Percentiles rank a stretch among this genome's conserved stretches.
These are phyloP conservation scores for Arizona elegans DNA, from an alignment of 2,113 vertebrate genomes.

Conservation along the genomic window DNA sequence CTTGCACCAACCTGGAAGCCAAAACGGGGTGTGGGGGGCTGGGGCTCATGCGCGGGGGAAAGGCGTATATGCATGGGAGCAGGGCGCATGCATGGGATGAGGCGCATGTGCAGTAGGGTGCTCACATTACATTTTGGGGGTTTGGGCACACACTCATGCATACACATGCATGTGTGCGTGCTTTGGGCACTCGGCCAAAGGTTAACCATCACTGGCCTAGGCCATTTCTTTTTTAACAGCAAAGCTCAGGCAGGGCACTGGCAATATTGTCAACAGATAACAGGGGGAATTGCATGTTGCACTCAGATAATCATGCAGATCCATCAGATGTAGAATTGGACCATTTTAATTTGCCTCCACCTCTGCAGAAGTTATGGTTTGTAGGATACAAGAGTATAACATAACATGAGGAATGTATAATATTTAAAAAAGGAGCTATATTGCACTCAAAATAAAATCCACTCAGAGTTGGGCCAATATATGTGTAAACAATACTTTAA, in stretches of 20 bases:
- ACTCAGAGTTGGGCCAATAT: constrained; percentile 54
- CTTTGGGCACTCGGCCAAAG: too few species aligned
- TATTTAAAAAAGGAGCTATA: constrained; percentile 51
- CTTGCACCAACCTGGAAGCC: too few species aligned
- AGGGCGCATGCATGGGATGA: too few species aligned
- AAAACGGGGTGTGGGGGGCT: too few species aligned
- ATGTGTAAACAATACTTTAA: constrained; percentile 63
- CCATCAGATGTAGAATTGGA: neutral
- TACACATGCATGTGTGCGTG: too few species aligned
- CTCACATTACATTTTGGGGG: too few species aligned
- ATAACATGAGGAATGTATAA: constrained; percentile 14
- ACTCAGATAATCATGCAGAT: neutral
- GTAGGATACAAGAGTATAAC: neutral
- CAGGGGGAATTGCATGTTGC: neutral
- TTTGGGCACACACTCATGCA: too few species aligned
- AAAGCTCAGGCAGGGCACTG: neutral
- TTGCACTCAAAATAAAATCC: constrained; percentile 44
- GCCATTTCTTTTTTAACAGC: neutral
- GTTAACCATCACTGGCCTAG: neutral
- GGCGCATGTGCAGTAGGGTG: too few species aligned
- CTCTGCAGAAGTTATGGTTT: neutral
- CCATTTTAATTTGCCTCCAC: neutral
- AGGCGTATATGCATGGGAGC: too few species aligned
- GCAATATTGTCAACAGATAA: neutral
- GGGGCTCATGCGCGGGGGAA: too few species aligned